phyloP scores from a whole-genome alignment of 2,888 invertebrate genomes.

The Pedicia rivosa region DNA sequence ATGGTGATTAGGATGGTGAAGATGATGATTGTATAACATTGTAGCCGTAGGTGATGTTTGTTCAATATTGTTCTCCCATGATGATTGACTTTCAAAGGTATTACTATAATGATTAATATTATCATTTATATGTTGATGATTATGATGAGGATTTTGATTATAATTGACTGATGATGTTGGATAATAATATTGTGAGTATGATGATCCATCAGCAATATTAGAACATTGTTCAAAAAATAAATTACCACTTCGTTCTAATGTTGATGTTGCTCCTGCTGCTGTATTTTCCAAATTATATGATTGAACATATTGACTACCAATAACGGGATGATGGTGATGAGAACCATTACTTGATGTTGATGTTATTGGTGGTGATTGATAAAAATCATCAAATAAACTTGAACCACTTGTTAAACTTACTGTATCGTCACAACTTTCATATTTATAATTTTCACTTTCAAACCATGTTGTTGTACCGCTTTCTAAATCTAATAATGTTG shows the following conservation, averaged over 20 bases:
- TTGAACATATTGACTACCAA: conserved; percentile 4
- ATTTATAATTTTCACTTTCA: conserved; percentile 13
- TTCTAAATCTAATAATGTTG: conserved; percentile 10
- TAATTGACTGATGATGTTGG: no score
- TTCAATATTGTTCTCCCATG: no score
- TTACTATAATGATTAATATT: no score
- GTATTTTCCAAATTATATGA: neutral
- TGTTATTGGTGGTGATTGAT: conserved; percentile 14
- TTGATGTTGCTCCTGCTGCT: neutral
- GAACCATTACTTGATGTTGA: conserved; percentile 7
- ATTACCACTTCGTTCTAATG: neutral
- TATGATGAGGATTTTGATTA: no score
- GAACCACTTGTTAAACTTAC: conserved; percentile 25
- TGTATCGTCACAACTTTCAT: conserved; percentile 29
- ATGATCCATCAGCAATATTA: conserved; percentile 1
- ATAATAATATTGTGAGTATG: no score
- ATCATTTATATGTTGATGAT: no score
- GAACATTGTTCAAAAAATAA: conserved; percentile 5
- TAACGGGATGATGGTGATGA: conserved; percentile 2
- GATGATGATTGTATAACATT: no score
- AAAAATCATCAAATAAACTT: conserved; percentile 12
- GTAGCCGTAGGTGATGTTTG: no score
- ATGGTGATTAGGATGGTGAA: no score
- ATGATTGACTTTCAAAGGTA: no score
- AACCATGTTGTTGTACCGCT: conserved; percentile 5